Base-by-base conservation (phyloP, 2,888 invertebrate genomes). In the Acleris cristana region DNA sequence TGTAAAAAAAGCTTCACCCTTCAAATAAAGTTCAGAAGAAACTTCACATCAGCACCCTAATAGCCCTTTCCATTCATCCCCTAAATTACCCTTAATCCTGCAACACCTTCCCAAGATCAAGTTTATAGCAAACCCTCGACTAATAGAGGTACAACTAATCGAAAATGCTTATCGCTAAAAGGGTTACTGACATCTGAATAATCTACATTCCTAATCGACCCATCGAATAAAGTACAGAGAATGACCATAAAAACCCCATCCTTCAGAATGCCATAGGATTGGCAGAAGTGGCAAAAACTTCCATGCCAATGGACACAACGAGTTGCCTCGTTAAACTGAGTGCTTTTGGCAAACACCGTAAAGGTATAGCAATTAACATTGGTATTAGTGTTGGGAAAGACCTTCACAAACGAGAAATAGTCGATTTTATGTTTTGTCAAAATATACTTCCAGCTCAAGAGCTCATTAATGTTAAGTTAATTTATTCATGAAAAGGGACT, bases 281-380 rank as follows among this genome's bases (percentile, higher is more conserved):
- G 60, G 55, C 45, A 52, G 23, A 60, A 65, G 56, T 66, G 66
- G 61, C 61, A 66, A 56, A 56, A 66, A 65, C 65, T 56, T 55
- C 59, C 67, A 49, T 57, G 66, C 66, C 66, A 66, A 63, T 66
- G 51, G 57, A 57, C 61, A 62, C 70, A 77, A 71, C 64, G 75
- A 70, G 74, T 78, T 65, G 44, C 30, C 81, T 82, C 80, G 81
- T 83, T 84, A 83, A 79, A 64, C 71, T 69, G 75, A 86, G 82
- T 83, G 79, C 81, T 83, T 84, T 79, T 79, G 78, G 82, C 80
- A 82, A 83, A 83, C 80, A 75, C 76, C 75, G 79, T 79, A 73
- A 80, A 82, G 82, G 83, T 81, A 77, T 70, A 76, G 77, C 83
- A 84, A 87, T 88, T 85, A 86, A 77, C 80, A 74, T 80, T 76